These are phyloP conservation scores for Mesorhabditis belari DNA, from an alignment of 2,888 invertebrate genomes.

Conservation along the genomic window DNA sequence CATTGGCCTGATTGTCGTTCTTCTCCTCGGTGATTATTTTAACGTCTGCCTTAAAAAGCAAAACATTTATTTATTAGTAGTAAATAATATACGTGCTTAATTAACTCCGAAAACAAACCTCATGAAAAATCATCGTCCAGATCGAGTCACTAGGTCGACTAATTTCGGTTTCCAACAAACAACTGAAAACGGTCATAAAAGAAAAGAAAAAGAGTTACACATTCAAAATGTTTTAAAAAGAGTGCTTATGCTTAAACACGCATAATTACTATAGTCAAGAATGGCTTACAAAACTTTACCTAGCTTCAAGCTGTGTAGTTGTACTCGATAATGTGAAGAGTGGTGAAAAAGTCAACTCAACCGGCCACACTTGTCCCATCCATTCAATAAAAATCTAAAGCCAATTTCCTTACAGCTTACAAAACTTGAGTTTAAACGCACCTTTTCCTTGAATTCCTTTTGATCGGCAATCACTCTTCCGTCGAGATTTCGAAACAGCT, in stretches of 20 bases:
- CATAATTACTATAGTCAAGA: neutral
- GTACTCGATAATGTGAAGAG: conserved; percentile 28
- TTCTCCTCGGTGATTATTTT: neutral
- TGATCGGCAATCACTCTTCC: neutral
- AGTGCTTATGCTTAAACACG: no score
- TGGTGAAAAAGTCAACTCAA: conserved; percentile 31
- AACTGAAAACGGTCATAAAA: conserved; percentile 14
- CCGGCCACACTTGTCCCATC: conserved; percentile 25
- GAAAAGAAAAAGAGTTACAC: neutral
- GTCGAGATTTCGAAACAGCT: no score
- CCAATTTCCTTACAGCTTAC: neutral
- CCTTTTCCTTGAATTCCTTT: neutral
- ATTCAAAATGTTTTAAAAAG: neutral
- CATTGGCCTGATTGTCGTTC: neutral
- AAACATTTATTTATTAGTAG: neutral
- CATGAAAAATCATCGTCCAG: conserved; percentile 22
- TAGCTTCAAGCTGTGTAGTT: conserved; percentile 34
- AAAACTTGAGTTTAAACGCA: no score
- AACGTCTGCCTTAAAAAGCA: neutral
- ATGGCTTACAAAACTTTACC: conserved; percentile 11
- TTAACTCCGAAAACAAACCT: conserved; percentile 9
- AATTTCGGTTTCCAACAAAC: conserved; percentile 42
- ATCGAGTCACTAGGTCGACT: conserved; percentile 21
- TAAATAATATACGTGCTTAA: no score
- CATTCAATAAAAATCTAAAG: conserved; percentile 41